Evolutionary conservation across 2,797 vertebrate genomes (phyloP), one percentile per base, ranked within the genome.

Genomic region (Cyprinodon diabolis): DNA sequence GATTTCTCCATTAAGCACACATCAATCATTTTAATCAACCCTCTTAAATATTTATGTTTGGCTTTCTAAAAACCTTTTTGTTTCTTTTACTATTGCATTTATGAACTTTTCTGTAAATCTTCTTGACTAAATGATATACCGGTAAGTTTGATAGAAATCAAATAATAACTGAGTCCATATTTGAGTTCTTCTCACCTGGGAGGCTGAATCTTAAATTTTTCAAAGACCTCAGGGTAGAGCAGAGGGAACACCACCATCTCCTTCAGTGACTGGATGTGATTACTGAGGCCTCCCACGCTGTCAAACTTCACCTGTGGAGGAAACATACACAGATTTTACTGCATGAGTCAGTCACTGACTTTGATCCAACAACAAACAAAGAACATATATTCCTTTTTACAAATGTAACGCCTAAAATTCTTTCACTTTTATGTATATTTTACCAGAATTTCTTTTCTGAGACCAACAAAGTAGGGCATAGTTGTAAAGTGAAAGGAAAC

Each of bases 181-280:
- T 47, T 47, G 4, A 0, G 21, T 1, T 75, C 4, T 57, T 62
- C 95, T 86, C 90, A 99, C 98, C 98, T 97, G 83, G 98, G 98
- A 82, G 98, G 98, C 75, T 99, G 98, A 84, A 99, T 99, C 95
- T 97, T 99, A 90, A 99, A 99, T 92, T 95, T 98, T 91, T 99
- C 97, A 95, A 99, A 99, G 86, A 99, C 94, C 93, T 99, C 98
- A 19, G 98, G 97, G 86, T 99, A 99, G 72, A 99, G 92, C 86
- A 99, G 95, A 68, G 98, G 98, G 91, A 99, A 99, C 79, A 99
- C 97, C 2, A 99, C 97, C 98, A 99, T 99, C 94, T 99, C 98
- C 88, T 99, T 99, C 49, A 99, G 95, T 65, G 98, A 97, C 92
- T 98, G 96, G 81, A 99, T 98, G 90, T 99, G 98, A 92, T 96